Base-by-base conservation (phyloP, 2,797 vertebrate genomes). In the Perodicticus potto region DNA sequence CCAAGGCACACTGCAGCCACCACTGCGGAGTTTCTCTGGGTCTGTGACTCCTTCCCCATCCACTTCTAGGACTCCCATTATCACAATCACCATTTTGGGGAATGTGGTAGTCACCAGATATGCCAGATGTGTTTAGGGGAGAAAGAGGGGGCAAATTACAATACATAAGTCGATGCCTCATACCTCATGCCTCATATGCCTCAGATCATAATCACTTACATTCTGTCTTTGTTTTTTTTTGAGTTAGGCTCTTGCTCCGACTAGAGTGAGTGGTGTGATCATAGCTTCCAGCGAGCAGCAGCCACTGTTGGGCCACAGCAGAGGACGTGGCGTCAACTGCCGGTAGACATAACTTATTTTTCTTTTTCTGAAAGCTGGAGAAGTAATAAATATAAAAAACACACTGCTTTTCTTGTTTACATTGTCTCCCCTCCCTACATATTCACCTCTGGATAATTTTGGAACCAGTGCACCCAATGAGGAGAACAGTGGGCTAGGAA, bases 281-380 rank as follows among this genome's bases (percentile, higher is more conserved):
- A 19, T 67, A n/a, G 32, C 65, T 67, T 17, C 19, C 32, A 9
- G 32, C 32, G 3, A n/a, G 16, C 65, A n/a, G 59, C 3, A 5
- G 2, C 12, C 19, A 14, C 9, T 4, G 2, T 10, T 5, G 34
- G 63, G 10, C 4, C 22, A 7, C 12, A 5, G 0, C 2, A 0
- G 43, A 32, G n/a, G 23, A 11, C 8, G 0, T 13, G 1, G 45
- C 12, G 16, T 32, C 2, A 16, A 0, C n/a, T 20, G 22, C 57
- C n/a, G 25, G 34, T 1, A 2, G 5, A 17, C 40, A 1, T 32
- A 2, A 0, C 14, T 0, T 10, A 20, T 29, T 9, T 19, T 1
- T 49, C 34, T 29, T 45, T 27, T 69, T 34, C 69, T 65, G n/a
- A 57, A 84, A 37, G 43, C 12, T 34, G 22, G 57, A 61, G 49